phyloP scores from a whole-genome alignment of 2,888 invertebrate species.

The Gortyna flavago region DNA sequence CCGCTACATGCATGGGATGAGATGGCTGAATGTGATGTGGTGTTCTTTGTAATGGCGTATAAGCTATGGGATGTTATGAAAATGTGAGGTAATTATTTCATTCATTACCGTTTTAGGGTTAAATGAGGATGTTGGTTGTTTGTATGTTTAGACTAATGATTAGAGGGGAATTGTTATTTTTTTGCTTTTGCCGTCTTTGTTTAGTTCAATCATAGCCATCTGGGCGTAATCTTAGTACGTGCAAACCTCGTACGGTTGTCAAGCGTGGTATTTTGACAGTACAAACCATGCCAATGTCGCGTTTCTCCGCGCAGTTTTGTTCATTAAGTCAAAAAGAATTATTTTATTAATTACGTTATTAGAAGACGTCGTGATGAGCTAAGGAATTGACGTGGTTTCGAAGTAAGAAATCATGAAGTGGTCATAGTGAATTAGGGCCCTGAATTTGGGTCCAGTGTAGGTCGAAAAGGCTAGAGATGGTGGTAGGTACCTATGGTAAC shows the following conservation, averaged over 20 bases:
- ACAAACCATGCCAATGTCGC: too few species aligned
- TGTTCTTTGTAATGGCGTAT: constrained; percentile 48
- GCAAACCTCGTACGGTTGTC: too few species aligned
- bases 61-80: constrained; percentile 37
- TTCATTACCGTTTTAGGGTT: constrained; percentile 40
- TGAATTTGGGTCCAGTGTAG: not conserved
- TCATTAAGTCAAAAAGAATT: too few species aligned
- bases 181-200: constrained; percentile 33
- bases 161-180: constrained; percentile 15
- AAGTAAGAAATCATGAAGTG: too few species aligned
- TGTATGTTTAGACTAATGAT: constrained; percentile 32
- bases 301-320: too few species aligned
- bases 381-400: too few species aligned
- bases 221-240: too few species aligned
- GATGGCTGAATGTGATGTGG: constrained; percentile 34
- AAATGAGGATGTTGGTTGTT: constrained; percentile 38
- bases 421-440: too few species aligned
- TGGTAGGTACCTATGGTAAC: not conserved
- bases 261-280: too few species aligned
- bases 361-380: too few species aligned
- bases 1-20: constrained; percentile 54
- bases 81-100: constrained; percentile 53
- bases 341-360: too few species aligned
- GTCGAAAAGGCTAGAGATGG: too few species aligned
- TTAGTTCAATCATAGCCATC: constrained; percentile 4